These are phyloP conservation scores for Telmatochromis brichardi DNA, from an alignment of 2,113 vertebrate species.

Conservation along the genomic window DNA sequence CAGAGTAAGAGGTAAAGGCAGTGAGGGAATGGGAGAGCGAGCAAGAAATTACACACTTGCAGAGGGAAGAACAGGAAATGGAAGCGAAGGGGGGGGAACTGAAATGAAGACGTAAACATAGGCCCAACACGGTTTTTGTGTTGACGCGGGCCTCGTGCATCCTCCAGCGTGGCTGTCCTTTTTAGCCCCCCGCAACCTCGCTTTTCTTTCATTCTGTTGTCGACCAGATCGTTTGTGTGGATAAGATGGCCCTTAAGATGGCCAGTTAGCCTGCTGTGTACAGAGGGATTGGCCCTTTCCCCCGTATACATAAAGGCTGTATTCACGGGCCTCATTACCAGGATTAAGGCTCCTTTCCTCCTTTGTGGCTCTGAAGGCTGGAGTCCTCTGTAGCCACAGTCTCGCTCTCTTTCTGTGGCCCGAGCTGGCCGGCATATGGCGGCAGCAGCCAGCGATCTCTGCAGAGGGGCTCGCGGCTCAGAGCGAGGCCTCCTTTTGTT, in stretches of 20 bases:
- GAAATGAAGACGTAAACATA: not conserved
- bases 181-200: not conserved
- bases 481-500: slow-evolving; percentile 87
- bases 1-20: slow-evolving; percentile 33
- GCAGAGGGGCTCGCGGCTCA: slow-evolving; percentile 59
- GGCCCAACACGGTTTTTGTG: not conserved
- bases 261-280: slow-evolving; percentile 61
- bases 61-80: slow-evolving; percentile 2
- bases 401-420: slow-evolving; percentile 50
- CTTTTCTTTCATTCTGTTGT: slow-evolving; percentile 54
- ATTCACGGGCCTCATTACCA: slow-evolving; percentile 68
- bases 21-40: slow-evolving; percentile 19
- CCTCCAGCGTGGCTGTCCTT: not conserved
- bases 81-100: not conserved
- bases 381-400: slow-evolving; percentile 54
- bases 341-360: slow-evolving; percentile 70
- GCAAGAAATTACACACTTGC: slow-evolving; percentile 1
- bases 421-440: slow-evolving; percentile 90
- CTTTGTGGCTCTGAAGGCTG: slow-evolving; percentile 70
- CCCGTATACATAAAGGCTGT: slow-evolving; percentile 66
- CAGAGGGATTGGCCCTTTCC: slow-evolving; percentile 68
- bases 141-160: slow-evolving; percentile 34
- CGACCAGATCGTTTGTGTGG: slow-evolving; percentile 58
- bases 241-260: slow-evolving; percentile 63
- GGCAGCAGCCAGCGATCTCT: slow-evolving; percentile 79